These are phyloP conservation scores for Dryadula phaetusa DNA, from an alignment of 2,888 invertebrate species.

Conservation along the genomic window DNA sequence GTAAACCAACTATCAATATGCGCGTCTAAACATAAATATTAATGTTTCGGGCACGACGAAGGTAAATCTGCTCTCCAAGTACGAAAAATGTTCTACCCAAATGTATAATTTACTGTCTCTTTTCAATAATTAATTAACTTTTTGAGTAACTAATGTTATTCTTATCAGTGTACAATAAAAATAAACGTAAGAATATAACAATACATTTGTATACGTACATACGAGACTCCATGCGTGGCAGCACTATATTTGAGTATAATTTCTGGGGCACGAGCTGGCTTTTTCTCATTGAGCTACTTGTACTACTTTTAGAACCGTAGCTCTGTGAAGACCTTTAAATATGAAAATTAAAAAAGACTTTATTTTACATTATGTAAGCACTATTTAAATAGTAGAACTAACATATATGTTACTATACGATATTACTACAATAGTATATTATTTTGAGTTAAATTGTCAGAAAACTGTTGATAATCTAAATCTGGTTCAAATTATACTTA, in stretches of 20 bases:
- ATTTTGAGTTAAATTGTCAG: not conserved
- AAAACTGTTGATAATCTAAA: not conserved
- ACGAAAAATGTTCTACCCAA: not conserved
- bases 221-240: slow-evolving; percentile 56
- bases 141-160: not conserved
- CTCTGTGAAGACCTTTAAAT: slow-evolving; percentile 55
- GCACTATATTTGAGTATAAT: slow-evolving; percentile 60
- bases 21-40: too few relatives aligned
- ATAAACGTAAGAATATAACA: not conserved
- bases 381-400: not conserved
- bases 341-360: not conserved
- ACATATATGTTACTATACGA: not conserved
- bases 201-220: slow-evolving; percentile 55
- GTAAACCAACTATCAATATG: too few relatives aligned
- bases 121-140: not conserved
- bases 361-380: slow-evolving; percentile 2
- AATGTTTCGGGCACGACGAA: too few relatives aligned
- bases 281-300: slow-evolving; percentile 55
- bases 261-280: slow-evolving; percentile 51
- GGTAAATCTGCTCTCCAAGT: not conserved
- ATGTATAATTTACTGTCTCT: not conserved
- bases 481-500: slow-evolving; percentile 8
- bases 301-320: slow-evolving; percentile 53
- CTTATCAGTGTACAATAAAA: not conserved
- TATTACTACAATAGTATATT: not conserved